Conservation (phyloP, 1,140 invertebrate genomes). For the Bactericera cockerelli region DNA sequence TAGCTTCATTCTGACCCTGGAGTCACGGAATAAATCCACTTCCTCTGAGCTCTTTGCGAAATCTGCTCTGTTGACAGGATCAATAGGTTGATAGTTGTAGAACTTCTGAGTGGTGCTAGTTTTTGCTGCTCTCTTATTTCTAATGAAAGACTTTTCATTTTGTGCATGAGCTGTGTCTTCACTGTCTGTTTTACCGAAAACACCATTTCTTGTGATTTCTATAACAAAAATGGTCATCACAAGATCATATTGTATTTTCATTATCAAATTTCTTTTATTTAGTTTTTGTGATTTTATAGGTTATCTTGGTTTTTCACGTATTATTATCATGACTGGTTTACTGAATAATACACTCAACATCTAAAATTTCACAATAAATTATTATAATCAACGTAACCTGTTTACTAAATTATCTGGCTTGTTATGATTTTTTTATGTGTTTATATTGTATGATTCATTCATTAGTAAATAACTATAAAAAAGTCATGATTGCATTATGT, state of each 20-base stretch:
- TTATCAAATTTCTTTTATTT: background rate
- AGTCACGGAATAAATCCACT: background rate
- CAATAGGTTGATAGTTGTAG: background rate
- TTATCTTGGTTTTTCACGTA: too few species aligned
- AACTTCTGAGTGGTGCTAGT: background rate
- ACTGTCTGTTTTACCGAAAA: background rate
- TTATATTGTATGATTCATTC: too few species aligned
- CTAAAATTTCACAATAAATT: too few species aligned
- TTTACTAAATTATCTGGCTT: too few species aligned
- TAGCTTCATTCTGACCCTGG: background rate
- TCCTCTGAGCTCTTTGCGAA: background rate
- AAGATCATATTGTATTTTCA: conserved; percentile 4
- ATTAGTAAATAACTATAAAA: too few species aligned
- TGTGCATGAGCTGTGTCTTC: background rate
- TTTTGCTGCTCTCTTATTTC: background rate
- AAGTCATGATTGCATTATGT: too few species aligned
- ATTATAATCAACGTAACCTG: too few species aligned
- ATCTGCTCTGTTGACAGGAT: background rate
- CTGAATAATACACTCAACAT: too few species aligned
- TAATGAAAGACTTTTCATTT: background rate
- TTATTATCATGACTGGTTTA: too few species aligned
- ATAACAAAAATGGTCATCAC: background rate
- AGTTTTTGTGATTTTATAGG: too few species aligned
- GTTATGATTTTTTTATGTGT: too few species aligned
- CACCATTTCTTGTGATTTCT: background rate